A percentile compares a stretch with the other conserved stretches of the same genome.
These are phyloP conservation scores for Xanthorhoe spadicearia DNA, from an alignment of 2,888 invertebrate species.

Conservation along the genomic window DNA sequence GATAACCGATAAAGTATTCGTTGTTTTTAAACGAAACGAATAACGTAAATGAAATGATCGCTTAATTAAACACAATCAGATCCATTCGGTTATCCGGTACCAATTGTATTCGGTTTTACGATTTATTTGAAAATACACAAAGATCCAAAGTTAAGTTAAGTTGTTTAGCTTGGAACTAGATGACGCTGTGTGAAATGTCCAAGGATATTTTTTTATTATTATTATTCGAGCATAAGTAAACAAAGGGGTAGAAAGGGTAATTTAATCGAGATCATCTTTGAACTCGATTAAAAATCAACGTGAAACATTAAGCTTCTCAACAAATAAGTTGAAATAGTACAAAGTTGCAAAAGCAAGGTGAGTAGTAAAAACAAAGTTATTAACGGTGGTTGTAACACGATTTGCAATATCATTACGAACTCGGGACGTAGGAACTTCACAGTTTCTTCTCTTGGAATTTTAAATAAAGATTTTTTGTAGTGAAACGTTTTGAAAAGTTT, in stretches of 20 bases:
- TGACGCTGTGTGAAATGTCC: no score
- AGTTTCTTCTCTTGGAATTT: slow-evolving; percentile 24
- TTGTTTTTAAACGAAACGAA: not conserved
- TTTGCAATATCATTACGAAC: slow-evolving; percentile 68
- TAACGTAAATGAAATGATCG: not conserved
- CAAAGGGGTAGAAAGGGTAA: not conserved
- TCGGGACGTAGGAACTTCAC: slow-evolving; percentile 20
- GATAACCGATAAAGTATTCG: not conserved
- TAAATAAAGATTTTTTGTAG: slow-evolving; percentile 16
- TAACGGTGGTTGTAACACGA: slow-evolving; percentile 62
- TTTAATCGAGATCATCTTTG: not conserved
- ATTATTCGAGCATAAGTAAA: not conserved
- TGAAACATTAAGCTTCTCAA: slow-evolving; percentile 1
- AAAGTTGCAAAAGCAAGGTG: slow-evolving; percentile 38
- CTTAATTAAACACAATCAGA: not conserved
- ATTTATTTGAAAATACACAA: not conserved
- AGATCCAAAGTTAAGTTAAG: not conserved
- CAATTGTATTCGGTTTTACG: not conserved
- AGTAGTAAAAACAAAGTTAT: slow-evolving; percentile 44
- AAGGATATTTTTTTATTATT: no score
- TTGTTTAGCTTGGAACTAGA: not conserved
- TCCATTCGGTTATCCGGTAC: not conserved
- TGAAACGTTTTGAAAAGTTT: slow-evolving; percentile 13
- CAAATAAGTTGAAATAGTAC: slow-evolving; percentile 15
- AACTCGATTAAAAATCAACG: not conserved